Conservation (phyloP, 1,140 invertebrate species). For the Adelges cooleyi region DNA sequence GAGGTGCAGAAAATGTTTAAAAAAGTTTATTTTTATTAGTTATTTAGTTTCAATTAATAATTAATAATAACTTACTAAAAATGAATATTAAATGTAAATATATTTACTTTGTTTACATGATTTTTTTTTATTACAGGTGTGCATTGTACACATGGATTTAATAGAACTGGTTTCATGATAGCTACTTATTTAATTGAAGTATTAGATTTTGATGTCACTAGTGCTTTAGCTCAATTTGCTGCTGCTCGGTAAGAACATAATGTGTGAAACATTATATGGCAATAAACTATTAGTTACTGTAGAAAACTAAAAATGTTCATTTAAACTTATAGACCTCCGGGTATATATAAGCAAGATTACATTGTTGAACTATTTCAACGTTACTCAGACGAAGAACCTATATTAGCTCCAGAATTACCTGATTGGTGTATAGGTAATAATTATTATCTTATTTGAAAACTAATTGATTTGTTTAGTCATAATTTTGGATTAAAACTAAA, state of each 20-base stretch:
- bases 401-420: conserved; percentile 59
- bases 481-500: no score
- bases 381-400: conserved; percentile 63
- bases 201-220: conserved; percentile 62
- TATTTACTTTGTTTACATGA: no score
- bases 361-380: conserved; percentile 57
- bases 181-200: conserved; percentile 78
- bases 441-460: no score
- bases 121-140: conserved; percentile 48
- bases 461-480: no score
- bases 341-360: conserved; percentile 70
- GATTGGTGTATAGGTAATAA: conserved; percentile 57
- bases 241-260: conserved; percentile 45
- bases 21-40: no score
- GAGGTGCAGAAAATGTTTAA: no score
- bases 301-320: no score
- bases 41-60: no score
- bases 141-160: conserved; percentile 99
- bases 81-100: no score
- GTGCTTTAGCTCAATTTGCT: conserved; percentile 66
- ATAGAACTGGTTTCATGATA: conserved; percentile 92
- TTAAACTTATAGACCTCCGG: conserved; percentile 47
- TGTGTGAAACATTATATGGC: no score
- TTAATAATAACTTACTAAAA: no score
- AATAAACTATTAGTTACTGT: no score